Percentiles rank a stretch among this genome's conserved stretches.
Evolutionary conservation across 2,797 vertebrate species (phyloP).

Genomic region (Sebastiscus tertius): DNA sequence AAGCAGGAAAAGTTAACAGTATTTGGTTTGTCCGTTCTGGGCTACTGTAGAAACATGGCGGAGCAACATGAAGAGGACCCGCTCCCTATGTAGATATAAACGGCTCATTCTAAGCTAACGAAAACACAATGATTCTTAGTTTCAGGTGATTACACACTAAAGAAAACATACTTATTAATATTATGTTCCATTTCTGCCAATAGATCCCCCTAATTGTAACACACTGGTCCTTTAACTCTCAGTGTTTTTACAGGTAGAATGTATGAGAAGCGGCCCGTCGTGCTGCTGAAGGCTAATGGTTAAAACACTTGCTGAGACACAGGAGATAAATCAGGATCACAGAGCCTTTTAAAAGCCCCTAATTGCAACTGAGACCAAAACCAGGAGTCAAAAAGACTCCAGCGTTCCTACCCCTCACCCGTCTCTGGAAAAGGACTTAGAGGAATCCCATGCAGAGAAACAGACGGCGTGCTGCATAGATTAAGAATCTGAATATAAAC

Average conservation of each 20-base stretch:
- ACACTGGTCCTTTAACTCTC: not conserved
- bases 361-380: constrained; percentile 73
- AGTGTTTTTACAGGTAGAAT: constrained; percentile 30
- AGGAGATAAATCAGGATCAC: constrained; percentile 77
- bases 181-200: no score
- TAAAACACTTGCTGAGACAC: constrained; percentile 69
- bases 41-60: no score
- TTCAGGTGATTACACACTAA: no score
- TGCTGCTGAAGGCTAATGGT: constrained; percentile 53
- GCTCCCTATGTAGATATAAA: no score
- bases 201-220: no score
- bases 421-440: constrained; percentile 68
- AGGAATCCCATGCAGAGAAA: constrained; percentile 55
- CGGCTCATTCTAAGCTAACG: no score
- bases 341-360: constrained; percentile 69
- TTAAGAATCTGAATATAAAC: constrained; percentile 34
- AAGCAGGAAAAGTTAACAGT: no score
- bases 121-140: no score
- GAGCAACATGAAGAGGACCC: no score
- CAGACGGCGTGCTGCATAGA: constrained; percentile 35
- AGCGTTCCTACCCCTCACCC: constrained; percentile 26
- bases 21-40: no score
- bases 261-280: constrained; percentile 15
- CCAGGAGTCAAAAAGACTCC: constrained; percentile 52
- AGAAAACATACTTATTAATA: no score